Conservation (phyloP, 1,140 invertebrate species). For the Harlomillsia oculata region DNA sequence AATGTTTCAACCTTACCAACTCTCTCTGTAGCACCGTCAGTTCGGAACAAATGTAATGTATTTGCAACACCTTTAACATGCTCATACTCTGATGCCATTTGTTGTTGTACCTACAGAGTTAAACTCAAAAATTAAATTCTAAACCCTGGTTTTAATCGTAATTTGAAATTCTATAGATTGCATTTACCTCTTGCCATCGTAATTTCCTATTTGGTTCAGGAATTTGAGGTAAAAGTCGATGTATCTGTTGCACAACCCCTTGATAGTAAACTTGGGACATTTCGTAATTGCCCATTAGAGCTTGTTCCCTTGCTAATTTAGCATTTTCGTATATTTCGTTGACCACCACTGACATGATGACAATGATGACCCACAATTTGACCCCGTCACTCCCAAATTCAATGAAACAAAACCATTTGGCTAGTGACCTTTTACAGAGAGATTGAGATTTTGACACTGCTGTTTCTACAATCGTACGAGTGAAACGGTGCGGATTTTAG, state of each 20-base stretch:
- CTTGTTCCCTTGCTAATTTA: constrained; percentile 86
- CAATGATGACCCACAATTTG: not conserved
- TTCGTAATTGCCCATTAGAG: constrained; percentile 90
- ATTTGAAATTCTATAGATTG: not conserved
- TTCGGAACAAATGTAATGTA: constrained; percentile 55
- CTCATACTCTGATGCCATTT: constrained; percentile 81
- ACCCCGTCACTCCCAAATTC: not conserved
- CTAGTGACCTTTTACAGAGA: not conserved
- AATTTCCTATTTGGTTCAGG: constrained; percentile 66
- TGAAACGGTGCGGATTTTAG: too few species aligned
- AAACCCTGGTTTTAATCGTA: not conserved
- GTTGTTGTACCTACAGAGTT: constrained; percentile 64
- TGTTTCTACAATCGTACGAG: too few species aligned
- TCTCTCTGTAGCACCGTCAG: constrained; percentile 43
- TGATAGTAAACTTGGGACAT: constrained; percentile 90
- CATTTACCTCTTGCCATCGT: constrained; percentile 75
- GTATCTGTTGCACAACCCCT: constrained; percentile 81
- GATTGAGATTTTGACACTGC: too few species aligned
- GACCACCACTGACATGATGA: constrained; percentile 64
- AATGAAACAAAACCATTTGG: not conserved
- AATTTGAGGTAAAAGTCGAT: constrained; percentile 68
- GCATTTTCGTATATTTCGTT: constrained; percentile 85
- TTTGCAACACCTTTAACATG: constrained; percentile 72
- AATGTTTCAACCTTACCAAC: too few species aligned
- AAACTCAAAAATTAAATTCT: constrained; percentile 23